Conservation (phyloP, 2,797 vertebrate genomes). For the Adrianichthys oophorus region DNA sequence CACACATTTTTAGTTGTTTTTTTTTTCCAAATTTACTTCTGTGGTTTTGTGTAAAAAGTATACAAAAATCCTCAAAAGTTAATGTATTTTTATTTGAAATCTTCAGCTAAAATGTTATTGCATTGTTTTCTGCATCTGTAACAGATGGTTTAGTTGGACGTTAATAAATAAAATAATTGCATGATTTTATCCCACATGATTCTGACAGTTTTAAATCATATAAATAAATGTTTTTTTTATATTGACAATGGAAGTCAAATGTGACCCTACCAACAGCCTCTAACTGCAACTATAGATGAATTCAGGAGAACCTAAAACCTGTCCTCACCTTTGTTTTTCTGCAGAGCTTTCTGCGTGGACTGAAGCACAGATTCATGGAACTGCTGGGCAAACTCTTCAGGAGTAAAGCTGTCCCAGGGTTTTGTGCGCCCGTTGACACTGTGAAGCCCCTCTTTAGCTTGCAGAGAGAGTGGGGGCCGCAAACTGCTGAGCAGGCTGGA, state of each 20-base stretch:
- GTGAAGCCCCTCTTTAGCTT: conserved; percentile 86
- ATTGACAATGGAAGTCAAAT: neutral
- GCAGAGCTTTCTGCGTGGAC: conserved; percentile 96
- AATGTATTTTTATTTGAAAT: too few relatives aligned
- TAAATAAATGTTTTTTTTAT: too few relatives aligned
- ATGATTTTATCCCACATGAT: too few relatives aligned
- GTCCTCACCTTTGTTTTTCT: conserved; percentile 93
- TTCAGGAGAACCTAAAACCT: too few relatives aligned
- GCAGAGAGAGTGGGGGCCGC: conserved; percentile 81
- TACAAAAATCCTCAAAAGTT: too few relatives aligned
- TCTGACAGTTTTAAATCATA: too few relatives aligned
- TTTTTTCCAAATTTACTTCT: neutral
- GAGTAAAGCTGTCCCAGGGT: conserved; percentile 93
- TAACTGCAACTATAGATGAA: too few relatives aligned
- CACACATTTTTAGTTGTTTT: neutral
- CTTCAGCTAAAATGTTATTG: too few relatives aligned
- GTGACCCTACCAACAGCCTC: neutral
- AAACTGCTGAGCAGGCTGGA: conserved; percentile 89
- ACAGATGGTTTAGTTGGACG: neutral
- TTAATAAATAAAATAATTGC: too few relatives aligned
- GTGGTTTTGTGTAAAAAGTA: too few relatives aligned
- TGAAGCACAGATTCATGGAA: conserved; percentile 98
- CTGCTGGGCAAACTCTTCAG: conserved; percentile 96
- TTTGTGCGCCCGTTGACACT: conserved; percentile 91
- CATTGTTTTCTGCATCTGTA: neutral